Evolutionary conservation across 1,140 invertebrate genomes (phyloP).

Genomic region (Nymphalis io): DNA sequence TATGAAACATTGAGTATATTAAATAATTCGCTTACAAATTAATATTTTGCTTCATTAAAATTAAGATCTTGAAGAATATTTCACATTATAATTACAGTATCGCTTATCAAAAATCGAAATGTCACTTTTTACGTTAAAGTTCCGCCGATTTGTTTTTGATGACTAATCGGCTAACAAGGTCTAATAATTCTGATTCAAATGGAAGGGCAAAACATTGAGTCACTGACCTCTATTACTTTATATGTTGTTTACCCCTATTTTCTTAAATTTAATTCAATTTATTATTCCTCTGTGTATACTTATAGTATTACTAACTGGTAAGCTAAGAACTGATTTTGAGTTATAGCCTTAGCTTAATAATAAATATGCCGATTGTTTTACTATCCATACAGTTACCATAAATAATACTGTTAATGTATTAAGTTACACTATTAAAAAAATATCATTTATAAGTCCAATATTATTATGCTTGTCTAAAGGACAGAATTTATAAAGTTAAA

Average conservation of each 20-base stretch:
- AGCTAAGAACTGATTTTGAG: no score
- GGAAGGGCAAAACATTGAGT: constrained; percentile 45
- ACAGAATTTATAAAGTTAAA: no score
- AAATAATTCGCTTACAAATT: constrained; percentile 28
- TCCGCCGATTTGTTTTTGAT: constrained; percentile 60
- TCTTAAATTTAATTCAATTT: background rate
- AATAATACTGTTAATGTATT: no score
- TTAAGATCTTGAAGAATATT: background rate
- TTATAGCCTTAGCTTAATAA: no score
- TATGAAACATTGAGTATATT: constrained; percentile 53
- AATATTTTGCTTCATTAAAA: background rate
- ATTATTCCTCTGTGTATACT: background rate
- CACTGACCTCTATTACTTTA: constrained; percentile 33
- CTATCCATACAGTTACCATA: no score
- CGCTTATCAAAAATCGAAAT: background rate
- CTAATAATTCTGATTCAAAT: constrained; percentile 59
- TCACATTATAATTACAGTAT: background rate
- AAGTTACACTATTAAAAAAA: no score
- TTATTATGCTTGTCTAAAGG: no score
- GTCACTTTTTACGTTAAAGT: constrained; percentile 19
- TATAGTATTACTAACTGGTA: background rate
- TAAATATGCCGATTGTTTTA: no score
- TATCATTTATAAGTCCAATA: no score
- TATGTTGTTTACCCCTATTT: background rate
- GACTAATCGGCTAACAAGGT: constrained; percentile 74